A percentile compares a stretch with the other conserved stretches of the same genome.
Evolutionary conservation across 2,888 invertebrate species (phyloP).

Genomic region (Diadegma fenestrale): DNA sequence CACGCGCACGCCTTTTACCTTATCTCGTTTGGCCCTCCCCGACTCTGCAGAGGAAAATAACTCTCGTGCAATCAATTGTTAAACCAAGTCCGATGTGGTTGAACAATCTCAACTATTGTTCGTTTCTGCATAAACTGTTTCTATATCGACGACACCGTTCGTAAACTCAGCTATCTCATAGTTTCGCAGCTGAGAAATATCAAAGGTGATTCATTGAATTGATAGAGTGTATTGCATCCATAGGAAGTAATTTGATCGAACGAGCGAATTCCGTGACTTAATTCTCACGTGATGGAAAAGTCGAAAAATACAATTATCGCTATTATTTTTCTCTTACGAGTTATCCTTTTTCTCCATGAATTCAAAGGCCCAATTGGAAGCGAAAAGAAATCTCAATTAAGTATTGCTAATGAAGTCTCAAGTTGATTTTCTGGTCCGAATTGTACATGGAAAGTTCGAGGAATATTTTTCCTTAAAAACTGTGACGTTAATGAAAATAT

Average conservation of each 20-base stretch:
- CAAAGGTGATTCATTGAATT: neutral
- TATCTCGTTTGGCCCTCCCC: conserved; percentile 9
- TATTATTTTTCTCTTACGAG: neutral
- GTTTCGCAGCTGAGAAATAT: neutral
- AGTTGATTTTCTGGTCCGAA: neutral
- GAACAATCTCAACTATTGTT: conserved; percentile 62
- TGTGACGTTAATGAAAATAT: neutral
- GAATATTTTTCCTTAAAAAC: neutral
- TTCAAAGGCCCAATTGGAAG: neutral
- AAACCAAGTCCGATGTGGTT: conserved; percentile 56
- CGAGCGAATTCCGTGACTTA: neutral
- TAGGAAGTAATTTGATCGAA: neutral
- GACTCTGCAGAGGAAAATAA: conserved; percentile 27
- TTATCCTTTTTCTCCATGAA: neutral
- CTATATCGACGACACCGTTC: conserved; percentile 5
- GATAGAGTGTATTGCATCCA: neutral
- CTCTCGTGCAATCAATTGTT: conserved; percentile 63
- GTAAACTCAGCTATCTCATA: conserved; percentile 3
- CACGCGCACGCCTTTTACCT: conserved; percentile 41
- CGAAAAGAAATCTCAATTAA: neutral
- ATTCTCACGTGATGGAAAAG: neutral
- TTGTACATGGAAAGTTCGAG: neutral
- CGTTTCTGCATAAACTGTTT: conserved; percentile 20
- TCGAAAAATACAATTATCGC: neutral
- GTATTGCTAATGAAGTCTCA: neutral